These are phyloP conservation scores for Pitta sordida DNA, from an alignment of 2,113 vertebrate genomes.

Conservation along the genomic window DNA sequence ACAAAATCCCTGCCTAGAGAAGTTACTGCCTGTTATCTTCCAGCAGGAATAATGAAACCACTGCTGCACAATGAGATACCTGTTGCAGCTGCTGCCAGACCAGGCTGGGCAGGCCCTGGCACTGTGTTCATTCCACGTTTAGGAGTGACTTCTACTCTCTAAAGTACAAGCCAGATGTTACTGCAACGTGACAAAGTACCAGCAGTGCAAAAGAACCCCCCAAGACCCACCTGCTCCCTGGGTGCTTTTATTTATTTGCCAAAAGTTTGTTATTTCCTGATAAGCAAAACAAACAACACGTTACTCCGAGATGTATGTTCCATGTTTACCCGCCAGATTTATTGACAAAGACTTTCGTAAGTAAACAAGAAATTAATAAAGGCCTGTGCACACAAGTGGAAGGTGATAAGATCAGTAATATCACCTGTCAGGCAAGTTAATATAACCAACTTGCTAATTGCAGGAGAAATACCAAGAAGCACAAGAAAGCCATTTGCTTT, in stretches of 20 bases:
- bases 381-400: background rate
- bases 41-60: background rate
- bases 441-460: conserved; percentile 34
- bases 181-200: conserved; percentile 53
- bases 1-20: background rate
- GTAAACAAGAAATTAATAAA: conserved; percentile 57
- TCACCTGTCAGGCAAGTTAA: conserved; percentile 19
- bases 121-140: conserved; percentile 24
- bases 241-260: conserved; percentile 38
- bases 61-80: too few species aligned
- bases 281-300: conserved; percentile 54
- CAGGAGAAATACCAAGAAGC: background rate
- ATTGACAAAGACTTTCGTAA: conserved; percentile 45
- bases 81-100: background rate
- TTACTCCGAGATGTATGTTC: background rate
- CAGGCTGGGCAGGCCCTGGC: background rate
- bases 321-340: conserved; percentile 27
- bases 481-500: conserved; percentile 39
- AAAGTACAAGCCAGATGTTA: conserved; percentile 22
- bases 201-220: conserved; percentile 8
- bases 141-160: conserved; percentile 48
- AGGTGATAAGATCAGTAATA: conserved; percentile 48
- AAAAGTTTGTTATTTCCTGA: conserved; percentile 66
- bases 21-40: background rate
- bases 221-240: conserved; percentile 42